phyloP scores from a whole-genome alignment of 2,888 invertebrate species.

The Pherbina coryleti region DNA sequence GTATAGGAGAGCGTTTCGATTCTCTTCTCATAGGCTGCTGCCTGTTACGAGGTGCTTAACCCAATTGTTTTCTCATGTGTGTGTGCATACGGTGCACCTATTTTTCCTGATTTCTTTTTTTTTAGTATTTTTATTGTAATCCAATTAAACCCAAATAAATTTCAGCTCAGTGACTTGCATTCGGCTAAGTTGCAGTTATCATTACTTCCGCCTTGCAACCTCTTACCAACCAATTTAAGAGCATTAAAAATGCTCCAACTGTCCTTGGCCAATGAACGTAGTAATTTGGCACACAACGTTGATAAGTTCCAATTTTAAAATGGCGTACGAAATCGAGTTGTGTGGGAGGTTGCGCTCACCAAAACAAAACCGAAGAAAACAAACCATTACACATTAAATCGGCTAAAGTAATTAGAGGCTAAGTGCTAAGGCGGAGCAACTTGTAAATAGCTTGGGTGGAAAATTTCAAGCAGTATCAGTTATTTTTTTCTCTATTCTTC shows the following conservation, averaged over 20 bases:
- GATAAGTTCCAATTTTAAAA: slow-evolving; percentile 21
- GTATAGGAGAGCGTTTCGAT: too few species aligned
- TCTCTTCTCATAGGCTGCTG: too few species aligned
- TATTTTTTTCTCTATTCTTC: too few species aligned
- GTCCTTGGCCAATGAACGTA: slow-evolving; percentile 21
- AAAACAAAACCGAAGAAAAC: not conserved
- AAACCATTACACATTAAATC: not conserved
- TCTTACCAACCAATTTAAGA: not conserved
- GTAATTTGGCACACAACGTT: not conserved
- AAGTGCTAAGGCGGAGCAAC: too few species aligned
- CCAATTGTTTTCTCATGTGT: not conserved
- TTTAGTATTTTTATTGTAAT: not conserved
- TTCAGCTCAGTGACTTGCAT: slow-evolving; percentile 2
- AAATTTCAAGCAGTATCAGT: not conserved
- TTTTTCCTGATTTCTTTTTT: not conserved
- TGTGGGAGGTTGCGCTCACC: not conserved
- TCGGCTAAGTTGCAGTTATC: not conserved
- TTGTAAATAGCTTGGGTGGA: not conserved
- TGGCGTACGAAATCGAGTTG: not conserved
- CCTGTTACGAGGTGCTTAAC: not conserved
- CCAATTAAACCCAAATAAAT: slow-evolving; percentile 17
- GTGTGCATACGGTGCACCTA: not conserved
- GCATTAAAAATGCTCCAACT: not conserved
- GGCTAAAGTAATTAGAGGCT: too few species aligned
- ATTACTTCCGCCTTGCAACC: not conserved